Evolutionary conservation across 1,140 invertebrate species (phyloP), one percentile per base, ranked within the genome.

Genomic region (Nebria ingens): DNA sequence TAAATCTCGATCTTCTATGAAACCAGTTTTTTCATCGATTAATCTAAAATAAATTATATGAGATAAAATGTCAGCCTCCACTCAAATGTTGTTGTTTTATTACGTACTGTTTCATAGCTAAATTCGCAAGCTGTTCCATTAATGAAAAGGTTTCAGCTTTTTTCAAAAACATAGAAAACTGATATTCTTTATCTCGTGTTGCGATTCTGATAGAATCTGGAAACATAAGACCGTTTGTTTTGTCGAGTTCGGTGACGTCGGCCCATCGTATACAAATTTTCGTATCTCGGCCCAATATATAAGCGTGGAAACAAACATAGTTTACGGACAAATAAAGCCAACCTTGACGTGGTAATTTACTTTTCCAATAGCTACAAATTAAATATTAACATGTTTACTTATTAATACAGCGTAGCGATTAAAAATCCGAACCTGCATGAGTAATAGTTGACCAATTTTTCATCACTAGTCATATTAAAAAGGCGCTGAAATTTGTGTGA

Each of bases 291-390:
- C 93, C 92, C 68, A 98, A 80, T 65, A 97, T 86, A 65, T 92
- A 95, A 2, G 93, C 91, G 72, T 98, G 91, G 73, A 98, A 99
- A 68, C 92, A 97, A 64, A 97, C 78, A 70, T 97, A 91, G 68
- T 95, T 93, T 45, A 98, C 83, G 51, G 93, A 96, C 13, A 98
- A 79, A 70, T 98, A 99, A 62, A 98, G 75, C 86, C 93, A 95
- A 34, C 96, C 96, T 78, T 97, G 94, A 38, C 88, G 76, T 2
- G 95, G 95, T 57, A 98, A 75, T 69, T 85, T 86, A 20, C 88
- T 86, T 74, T 93, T 94, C 85, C 91, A 93, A 68, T 93, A 96
- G 68, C 93, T 96, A 68, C 70, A 83, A 69, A 73, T 56, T 54
- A 53, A 61, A 42, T 52, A 51, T 20, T 55, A 57, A 55, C 29